Evolutionary conservation across 2,113 vertebrate genomes (phyloP).

Genomic region (Mormyrus iriodes): DNA sequence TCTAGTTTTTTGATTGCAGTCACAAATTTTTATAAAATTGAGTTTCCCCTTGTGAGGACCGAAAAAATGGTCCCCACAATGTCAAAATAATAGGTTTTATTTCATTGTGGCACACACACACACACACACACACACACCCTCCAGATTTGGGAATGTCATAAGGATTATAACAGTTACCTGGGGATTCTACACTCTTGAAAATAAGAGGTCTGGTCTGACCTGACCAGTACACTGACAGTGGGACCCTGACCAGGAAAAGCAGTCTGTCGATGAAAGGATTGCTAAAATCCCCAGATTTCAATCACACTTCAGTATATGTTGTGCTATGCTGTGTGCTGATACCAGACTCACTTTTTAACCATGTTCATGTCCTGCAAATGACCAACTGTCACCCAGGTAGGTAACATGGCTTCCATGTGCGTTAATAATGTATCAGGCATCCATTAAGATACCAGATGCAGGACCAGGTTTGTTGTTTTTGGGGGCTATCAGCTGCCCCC

Average conservation of each 20-base stretch:
- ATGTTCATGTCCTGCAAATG: neutral
- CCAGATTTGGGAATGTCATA: neutral
- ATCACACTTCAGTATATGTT: neutral
- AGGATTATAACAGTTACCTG: neutral
- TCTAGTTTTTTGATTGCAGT: no score
- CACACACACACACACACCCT: no score
- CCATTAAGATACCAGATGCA: neutral
- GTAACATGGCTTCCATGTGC: neutral
- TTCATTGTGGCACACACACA: no score
- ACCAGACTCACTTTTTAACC: neutral
- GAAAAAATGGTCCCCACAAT: no score
- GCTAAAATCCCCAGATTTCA: neutral
- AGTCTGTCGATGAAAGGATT: neutral
- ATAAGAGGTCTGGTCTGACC: neutral
- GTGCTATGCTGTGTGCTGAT: neutral
- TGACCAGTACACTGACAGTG: neutral
- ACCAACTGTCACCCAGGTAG: neutral
- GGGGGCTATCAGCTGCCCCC: no score
- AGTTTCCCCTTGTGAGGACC: no score
- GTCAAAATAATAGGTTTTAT: no score
- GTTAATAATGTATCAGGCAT: neutral
- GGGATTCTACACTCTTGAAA: neutral
- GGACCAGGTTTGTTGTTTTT: neutral
- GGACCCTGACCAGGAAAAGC: neutral
- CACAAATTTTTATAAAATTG: no score